Percentiles rank a stretch among this genome's conserved stretches.
These are phyloP conservation scores for Vanessa cardui DNA, from an alignment of 2,888 invertebrate genomes.

Conservation along the genomic window DNA sequence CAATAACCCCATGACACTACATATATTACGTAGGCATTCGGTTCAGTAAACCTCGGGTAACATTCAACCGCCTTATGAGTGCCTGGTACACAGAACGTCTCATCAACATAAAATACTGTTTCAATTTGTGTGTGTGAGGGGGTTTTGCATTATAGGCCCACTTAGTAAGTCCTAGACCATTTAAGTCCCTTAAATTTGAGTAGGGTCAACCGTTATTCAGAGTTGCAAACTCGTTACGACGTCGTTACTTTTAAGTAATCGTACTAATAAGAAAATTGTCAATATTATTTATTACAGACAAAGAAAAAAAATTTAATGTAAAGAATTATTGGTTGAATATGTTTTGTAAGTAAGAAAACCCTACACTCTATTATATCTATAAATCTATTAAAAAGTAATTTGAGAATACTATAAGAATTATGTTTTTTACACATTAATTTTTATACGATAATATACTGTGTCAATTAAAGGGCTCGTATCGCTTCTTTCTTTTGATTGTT, in stretches of 20 bases:
- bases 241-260: background rate
- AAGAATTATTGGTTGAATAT: too few species aligned
- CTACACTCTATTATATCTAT: too few species aligned
- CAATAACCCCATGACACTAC: background rate
- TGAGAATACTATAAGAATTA: too few species aligned
- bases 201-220: slow-evolving; percentile 17
- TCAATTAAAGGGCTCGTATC: too few species aligned
- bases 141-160: slow-evolving; percentile 15
- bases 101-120: slow-evolving; percentile 18
- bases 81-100: background rate
- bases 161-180: slow-evolving; percentile 19
- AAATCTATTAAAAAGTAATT: too few species aligned
- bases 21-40: slow-evolving; percentile 2
- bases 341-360: too few species aligned
- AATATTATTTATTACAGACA: background rate
- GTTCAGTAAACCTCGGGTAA: slow-evolving; percentile 8
- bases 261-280: background rate
- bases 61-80: slow-evolving; percentile 8
- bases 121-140: slow-evolving; percentile 9
- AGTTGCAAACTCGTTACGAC: slow-evolving; percentile 10
- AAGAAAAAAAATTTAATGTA: background rate
- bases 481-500: too few species aligned
- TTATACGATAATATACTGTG: too few species aligned
- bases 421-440: too few species aligned
- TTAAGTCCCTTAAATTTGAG: slow-evolving; percentile 13